A percentile compares a stretch with the other conserved stretches of the same genome.
Evolutionary conservation across 2,797 vertebrate species (phyloP).

Genomic region (Babyrousa celebensis): DNA sequence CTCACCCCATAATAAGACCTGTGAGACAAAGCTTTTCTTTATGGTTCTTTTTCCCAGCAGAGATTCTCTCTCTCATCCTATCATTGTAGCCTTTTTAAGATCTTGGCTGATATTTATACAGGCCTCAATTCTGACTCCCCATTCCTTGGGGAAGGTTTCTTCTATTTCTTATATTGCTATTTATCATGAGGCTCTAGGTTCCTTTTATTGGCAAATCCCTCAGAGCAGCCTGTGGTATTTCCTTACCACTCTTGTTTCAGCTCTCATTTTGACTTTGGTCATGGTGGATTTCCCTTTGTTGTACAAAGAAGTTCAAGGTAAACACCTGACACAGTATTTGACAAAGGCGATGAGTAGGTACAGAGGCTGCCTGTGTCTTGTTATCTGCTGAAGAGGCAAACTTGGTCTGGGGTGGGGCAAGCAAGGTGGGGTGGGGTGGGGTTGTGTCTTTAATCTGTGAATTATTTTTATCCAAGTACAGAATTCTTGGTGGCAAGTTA

Average conservation of each 20-base stretch:
- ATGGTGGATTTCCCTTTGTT: slow-evolving; percentile 4
- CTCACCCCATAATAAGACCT: neutral
- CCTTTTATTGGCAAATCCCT: neutral
- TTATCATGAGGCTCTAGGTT: neutral
- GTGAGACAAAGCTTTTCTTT: slow-evolving; percentile 17
- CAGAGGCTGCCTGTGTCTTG: neutral
- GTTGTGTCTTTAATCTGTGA: neutral
- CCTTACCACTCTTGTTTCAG: neutral
- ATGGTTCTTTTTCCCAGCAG: slow-evolving; percentile 27
- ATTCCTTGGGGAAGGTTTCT: neutral
- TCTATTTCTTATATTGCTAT: neutral
- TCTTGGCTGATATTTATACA: neutral
- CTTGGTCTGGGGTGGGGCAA: neutral
- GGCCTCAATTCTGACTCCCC: slow-evolving; percentile 25
- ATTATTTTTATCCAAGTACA: slow-evolving; percentile 23
- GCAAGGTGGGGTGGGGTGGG: neutral
- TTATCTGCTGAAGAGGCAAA: neutral
- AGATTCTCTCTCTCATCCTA: neutral
- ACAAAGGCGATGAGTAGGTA: neutral
- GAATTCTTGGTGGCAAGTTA: slow-evolving; percentile 1
- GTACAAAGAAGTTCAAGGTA: neutral
- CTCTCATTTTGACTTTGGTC: slow-evolving; percentile 4
- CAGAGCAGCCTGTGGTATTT: neutral
- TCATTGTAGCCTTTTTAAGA: neutral
- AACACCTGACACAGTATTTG: neutral